Conservation (phyloP, 2,888 invertebrate species). For the Sabatieria punctata region DNA sequence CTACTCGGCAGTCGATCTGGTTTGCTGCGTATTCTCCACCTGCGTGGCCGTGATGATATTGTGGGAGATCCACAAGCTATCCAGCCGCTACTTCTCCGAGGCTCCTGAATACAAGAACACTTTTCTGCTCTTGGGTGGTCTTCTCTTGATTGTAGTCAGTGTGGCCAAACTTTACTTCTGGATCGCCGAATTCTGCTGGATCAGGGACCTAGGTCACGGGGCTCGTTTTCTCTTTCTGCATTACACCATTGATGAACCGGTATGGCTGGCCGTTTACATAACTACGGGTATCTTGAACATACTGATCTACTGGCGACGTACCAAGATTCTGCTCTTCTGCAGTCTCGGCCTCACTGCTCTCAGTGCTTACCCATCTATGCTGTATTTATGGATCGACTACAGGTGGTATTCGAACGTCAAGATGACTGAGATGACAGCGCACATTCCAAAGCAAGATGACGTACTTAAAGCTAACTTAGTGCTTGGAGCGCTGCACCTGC, state of each 20-base stretch:
- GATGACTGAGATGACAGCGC: slow-evolving; percentile 1
- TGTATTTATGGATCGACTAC: slow-evolving; percentile 7
- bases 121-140: neutral
- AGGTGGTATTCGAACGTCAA: slow-evolving; percentile 5
- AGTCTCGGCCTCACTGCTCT: neutral
- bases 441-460: slow-evolving; percentile 2
- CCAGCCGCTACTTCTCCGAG: neutral
- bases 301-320: neutral
- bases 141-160: neutral
- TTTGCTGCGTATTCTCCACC: neutral
- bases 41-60: neutral
- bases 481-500: slow-evolving; percentile 1
- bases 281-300: neutral
- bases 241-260: slow-evolving; percentile 10
- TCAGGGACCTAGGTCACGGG: neutral
- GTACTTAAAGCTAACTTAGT: slow-evolving; percentile 1
- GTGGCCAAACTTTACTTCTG: neutral
- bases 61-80: neutral
- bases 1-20: slow-evolving; percentile 1
- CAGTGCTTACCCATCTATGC: slow-evolving; percentile 1
- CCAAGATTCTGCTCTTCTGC: neutral
- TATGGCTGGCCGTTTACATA: slow-evolving; percentile 3
- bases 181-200: slow-evolving; percentile 3
- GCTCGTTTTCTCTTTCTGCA: slow-evolving; percentile 5
- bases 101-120: neutral